Conservation (phyloP, 2,113 vertebrate species). For the Apaloderma vittatum region DNA sequence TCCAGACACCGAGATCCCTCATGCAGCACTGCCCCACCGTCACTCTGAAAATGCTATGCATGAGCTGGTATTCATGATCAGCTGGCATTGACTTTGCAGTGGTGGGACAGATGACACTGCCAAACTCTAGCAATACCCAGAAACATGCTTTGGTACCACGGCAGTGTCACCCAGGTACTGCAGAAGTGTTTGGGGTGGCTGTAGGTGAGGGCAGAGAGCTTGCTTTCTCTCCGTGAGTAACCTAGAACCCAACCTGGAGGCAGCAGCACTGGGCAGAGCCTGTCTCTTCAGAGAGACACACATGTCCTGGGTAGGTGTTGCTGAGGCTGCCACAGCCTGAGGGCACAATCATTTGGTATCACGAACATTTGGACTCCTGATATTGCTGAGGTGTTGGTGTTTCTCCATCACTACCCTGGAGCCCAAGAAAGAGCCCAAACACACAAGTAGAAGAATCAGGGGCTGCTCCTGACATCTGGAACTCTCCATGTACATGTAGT, state of each 20-base stretch:
- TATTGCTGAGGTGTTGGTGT: accelerated
- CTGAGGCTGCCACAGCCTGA: background rate
- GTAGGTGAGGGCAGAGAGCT: background rate
- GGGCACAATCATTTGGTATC: background rate
- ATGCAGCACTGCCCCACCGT: accelerated
- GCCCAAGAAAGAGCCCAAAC: background rate
- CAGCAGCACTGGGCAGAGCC: background rate
- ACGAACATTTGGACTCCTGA: too few relatives aligned
- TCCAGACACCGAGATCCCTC: background rate
- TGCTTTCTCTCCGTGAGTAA: background rate
- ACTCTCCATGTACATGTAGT: background rate
- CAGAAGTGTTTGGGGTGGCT: background rate
- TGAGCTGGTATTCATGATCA: accelerated
- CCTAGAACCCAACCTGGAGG: background rate
- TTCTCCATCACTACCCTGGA: background rate
- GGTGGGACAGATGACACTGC: background rate
- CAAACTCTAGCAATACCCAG: background rate
- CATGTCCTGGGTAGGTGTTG: background rate
- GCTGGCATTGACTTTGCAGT: accelerated
- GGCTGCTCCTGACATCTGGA: background rate
- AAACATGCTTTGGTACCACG: background rate
- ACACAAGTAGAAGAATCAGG: background rate
- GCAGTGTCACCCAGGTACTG: background rate
- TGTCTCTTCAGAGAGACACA: background rate
- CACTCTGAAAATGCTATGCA: background rate